Conservation (phyloP, 1,140 invertebrate species). For the Lepidotrigona ventralis region DNA sequence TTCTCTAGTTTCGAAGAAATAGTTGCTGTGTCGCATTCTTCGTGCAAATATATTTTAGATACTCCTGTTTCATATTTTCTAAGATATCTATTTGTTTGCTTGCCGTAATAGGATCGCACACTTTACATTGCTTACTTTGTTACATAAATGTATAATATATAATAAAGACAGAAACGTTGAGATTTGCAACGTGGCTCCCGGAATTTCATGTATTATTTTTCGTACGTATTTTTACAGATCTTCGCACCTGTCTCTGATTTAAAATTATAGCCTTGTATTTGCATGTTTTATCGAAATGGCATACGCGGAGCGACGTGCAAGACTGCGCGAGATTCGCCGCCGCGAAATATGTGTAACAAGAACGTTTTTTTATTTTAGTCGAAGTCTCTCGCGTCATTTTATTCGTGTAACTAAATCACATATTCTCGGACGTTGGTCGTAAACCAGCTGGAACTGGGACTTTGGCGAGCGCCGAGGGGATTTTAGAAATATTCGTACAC, state of each 20-base stretch:
- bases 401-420: background rate
- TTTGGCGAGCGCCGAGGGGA: background rate
- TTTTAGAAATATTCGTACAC: conserved; percentile 16
- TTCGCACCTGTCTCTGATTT: background rate
- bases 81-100: too few relatives aligned
- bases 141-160: background rate
- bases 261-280: background rate
- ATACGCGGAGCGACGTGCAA: background rate
- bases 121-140: too few relatives aligned
- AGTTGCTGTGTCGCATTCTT: background rate
- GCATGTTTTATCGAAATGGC: background rate
- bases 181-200: background rate
- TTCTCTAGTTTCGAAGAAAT: background rate
- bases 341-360: background rate
- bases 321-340: background rate
- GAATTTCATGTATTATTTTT: background rate
- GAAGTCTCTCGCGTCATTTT: background rate
- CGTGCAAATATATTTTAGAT: too few relatives aligned
- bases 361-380: background rate
- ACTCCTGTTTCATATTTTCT: too few relatives aligned
- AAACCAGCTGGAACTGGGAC: background rate
- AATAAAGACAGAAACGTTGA: background rate
- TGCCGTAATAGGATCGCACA: too few relatives aligned
- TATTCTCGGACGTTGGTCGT: background rate
- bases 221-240: background rate